Conservation (phyloP, 1,140 invertebrate genomes). For the Heliconius nattereri region DNA sequence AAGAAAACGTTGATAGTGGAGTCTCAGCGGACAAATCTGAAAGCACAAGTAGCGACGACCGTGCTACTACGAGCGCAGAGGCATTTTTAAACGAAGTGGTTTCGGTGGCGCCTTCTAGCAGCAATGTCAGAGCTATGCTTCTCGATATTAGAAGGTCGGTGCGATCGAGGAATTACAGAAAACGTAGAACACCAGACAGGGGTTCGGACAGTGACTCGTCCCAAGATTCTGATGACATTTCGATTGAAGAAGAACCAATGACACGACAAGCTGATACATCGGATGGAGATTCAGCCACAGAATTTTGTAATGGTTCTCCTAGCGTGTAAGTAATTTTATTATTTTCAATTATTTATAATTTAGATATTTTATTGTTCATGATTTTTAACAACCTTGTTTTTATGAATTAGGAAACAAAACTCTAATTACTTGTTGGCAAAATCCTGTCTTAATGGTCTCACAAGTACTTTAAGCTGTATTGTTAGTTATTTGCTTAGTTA, state of each 20-base stretch:
- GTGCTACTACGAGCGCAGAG: conserved; percentile 39
- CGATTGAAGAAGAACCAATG: conserved; percentile 48
- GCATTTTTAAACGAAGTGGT: conserved; percentile 63
- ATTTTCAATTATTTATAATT: not conserved
- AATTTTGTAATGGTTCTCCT: conserved; percentile 36
- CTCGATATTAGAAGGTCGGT: conserved; percentile 58
- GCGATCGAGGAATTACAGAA: conserved; percentile 63
- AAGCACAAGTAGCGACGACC: conserved; percentile 74
- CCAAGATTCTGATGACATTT: conserved; percentile 71
- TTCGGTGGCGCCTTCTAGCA: conserved; percentile 60
- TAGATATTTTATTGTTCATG: not conserved
- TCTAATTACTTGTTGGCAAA: too few species aligned
- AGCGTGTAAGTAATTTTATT: conserved; percentile 40
- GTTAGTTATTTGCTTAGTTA: not conserved
- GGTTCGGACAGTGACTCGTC: conserved; percentile 68
- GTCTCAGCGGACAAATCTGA: conserved; percentile 78
- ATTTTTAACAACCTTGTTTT: not conserved
- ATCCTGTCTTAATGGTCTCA: too few species aligned
- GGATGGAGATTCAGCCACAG: conserved; percentile 41
- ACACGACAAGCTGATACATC: conserved; percentile 36
- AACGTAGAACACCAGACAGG: conserved; percentile 65
- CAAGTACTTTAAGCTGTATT: not conserved
- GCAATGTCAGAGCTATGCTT: conserved; percentile 63
- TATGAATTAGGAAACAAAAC: not conserved
- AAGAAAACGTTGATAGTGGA: conserved; percentile 76